Evolutionary conservation across 2,888 invertebrate species (phyloP), one percentile per base, ranked within the genome.

Genomic region (Agrypnus murinus): DNA sequence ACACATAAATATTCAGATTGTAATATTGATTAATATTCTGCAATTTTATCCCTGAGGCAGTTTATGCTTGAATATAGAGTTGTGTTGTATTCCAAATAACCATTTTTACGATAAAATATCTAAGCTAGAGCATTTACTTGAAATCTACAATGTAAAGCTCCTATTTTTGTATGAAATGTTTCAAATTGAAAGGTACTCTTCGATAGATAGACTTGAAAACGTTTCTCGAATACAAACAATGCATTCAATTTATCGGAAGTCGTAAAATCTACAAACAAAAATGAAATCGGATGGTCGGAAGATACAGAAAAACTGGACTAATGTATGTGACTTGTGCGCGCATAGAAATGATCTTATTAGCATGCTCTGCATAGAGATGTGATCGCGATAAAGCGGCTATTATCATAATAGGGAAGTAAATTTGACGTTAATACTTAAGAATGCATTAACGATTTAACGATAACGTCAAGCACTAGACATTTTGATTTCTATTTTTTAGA

Each of bases 291-390:
- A 36, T 53, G 25, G 53, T 43, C 15, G 63, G 38, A 64, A 64
- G 64, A 53, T 55, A 40, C 6, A 53, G 40, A 50, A 50, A 63
- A 64, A 64, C 43, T 17, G 43, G 53, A 64, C 55, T 64, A 64
- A 64, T 64, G 64, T 43, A 64, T 31, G 55, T 55, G 34, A 55
- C 43, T 64, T 55, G 64, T 43, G 40, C 40, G 12, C 17, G 55
- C 55, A 64, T 53, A 64, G 10, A 53, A 64, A 64, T 53, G 55
- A 32, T 43, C 15, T 53, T 43, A 64, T 64, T 64, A 64, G 43
- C 64, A 40, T 64, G 64, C 38, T 64, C 34, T 64, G 64, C 64
- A 64, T 64, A 55, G 32, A 53, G 64, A 64, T 64, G 64, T n/a
- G 64, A 31, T 43, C 40, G 31, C 53, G 53, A 64, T 55, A 55